Evolutionary conservation across 30 jellyfish, hydroid and myxozoan genomes (phyloP).

Genomic region (Mastigias papua): DNA sequence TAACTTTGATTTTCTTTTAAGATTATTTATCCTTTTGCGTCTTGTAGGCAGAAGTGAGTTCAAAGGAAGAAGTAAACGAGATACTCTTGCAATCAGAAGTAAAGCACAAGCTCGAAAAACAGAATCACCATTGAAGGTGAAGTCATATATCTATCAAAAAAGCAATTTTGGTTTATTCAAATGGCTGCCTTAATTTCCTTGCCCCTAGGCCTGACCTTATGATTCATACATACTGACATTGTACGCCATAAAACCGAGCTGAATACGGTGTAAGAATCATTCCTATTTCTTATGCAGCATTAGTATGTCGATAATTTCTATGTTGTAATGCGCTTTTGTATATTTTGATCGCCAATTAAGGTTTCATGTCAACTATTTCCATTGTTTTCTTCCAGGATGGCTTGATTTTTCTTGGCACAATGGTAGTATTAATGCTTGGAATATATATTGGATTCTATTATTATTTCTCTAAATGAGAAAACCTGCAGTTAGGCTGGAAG

Average conservation of each 20-base stretch:
- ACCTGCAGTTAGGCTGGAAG: neutral
- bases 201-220: too few relatives aligned
- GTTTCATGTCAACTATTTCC: neutral
- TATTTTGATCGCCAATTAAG: neutral
- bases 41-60: conserved; percentile 83
- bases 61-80: conserved; percentile 89
- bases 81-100: conserved; percentile 73
- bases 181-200: too few relatives aligned
- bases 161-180: too few relatives aligned
- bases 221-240: too few relatives aligned
- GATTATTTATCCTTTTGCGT: neutral
- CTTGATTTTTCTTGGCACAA: conserved; percentile 50
- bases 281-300: too few relatives aligned
- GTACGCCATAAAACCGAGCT: too few relatives aligned
- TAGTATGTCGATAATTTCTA: too few relatives aligned
- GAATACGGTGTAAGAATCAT: too few relatives aligned
- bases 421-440: conserved; percentile 65
- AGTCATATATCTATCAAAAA: too few relatives aligned
- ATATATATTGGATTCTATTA: conserved; percentile 71
- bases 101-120: conserved; percentile 85
- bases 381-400: conserved; percentile 73
- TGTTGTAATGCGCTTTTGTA: neutral
- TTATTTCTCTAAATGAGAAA: conserved; percentile 37
- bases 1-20: neutral
- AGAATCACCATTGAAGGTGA: conserved; percentile 81